Evolutionary conservation across 53 echinoderm and acorn worm genomes (phyloP).

Genomic region (Astropecten irregularis): DNA sequence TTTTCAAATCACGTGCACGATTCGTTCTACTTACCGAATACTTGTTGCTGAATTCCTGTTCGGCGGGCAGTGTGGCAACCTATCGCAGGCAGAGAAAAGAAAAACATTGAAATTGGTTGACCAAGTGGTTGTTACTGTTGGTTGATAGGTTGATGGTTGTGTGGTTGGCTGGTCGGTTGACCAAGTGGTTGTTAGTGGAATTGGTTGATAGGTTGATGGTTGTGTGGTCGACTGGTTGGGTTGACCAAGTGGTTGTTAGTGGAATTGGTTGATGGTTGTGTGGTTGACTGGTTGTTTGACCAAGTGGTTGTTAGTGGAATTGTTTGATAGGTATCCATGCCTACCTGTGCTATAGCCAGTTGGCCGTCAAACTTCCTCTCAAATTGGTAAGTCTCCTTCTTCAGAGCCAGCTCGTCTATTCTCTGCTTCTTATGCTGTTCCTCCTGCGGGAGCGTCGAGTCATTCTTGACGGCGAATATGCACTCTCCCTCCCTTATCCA

Average conservation of each 20-base stretch:
- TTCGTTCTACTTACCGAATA: constrained; percentile 22
- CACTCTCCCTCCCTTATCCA: constrained; percentile 65
- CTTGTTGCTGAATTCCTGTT: constrained; percentile 38
- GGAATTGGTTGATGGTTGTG: too few species aligned
- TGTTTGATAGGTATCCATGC: too few species aligned
- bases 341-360: constrained; percentile 34
- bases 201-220: too few species aligned
- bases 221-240: too few species aligned
- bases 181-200: too few species aligned
- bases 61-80: constrained; percentile 19
- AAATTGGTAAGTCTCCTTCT: constrained; percentile 66
- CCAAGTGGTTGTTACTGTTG: too few species aligned
- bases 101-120: background rate
- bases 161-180: too few species aligned
- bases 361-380: constrained; percentile 33
- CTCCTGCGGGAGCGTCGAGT: constrained; percentile 71
- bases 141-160: too few species aligned
- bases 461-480: constrained; percentile 58
- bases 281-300: too few species aligned
- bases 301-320: too few species aligned
- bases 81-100: background rate
- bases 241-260: too few species aligned
- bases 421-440: constrained; percentile 61
- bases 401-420: constrained; percentile 68
- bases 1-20: too few species aligned